Evolutionary conservation across 2,113 vertebrate species (phyloP).

Genomic region (Chitala chitala): DNA sequence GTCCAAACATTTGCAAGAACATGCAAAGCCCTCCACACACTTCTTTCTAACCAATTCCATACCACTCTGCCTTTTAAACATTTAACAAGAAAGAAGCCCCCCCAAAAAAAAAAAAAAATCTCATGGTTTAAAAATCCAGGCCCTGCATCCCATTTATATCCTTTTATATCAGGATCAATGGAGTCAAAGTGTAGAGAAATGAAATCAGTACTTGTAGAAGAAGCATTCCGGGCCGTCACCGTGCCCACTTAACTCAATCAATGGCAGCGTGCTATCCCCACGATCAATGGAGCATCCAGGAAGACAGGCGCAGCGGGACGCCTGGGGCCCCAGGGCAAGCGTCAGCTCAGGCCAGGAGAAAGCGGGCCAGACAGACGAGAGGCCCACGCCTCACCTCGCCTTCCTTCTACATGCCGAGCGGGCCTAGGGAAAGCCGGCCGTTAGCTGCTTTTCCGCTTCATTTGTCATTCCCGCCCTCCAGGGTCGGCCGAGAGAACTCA

Average conservation of each 20-base stretch:
- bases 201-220: conserved; percentile 32
- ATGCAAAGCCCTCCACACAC: too few species aligned
- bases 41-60: background rate
- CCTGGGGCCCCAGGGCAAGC: too few species aligned
- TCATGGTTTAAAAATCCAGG: conserved; percentile 4
- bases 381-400: too few species aligned
- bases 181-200: conserved; percentile 31
- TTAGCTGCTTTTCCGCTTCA: too few species aligned
- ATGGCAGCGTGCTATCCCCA: conserved; percentile 38
- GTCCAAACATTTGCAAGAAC: too few species aligned
- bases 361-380: too few species aligned
- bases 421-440: conserved; percentile 22
- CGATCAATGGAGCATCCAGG: conserved; percentile 28
- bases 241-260: conserved; percentile 42
- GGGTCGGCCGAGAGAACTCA: conserved; percentile 45
- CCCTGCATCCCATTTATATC: background rate
- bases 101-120: background rate
- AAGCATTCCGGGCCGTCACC: conserved; percentile 33
- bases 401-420: too few species aligned
- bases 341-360: too few species aligned
- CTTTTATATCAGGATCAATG: conserved; percentile 30
- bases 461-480: conserved; percentile 41
- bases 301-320: background rate
- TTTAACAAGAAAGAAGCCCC: background rate
- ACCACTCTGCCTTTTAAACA: too few species aligned